A percentile compares a stretch with the other conserved stretches of the same genome.
Conservation (phyloP, 2,113 vertebrate genomes). For the Trachemys scripta region DNA sequence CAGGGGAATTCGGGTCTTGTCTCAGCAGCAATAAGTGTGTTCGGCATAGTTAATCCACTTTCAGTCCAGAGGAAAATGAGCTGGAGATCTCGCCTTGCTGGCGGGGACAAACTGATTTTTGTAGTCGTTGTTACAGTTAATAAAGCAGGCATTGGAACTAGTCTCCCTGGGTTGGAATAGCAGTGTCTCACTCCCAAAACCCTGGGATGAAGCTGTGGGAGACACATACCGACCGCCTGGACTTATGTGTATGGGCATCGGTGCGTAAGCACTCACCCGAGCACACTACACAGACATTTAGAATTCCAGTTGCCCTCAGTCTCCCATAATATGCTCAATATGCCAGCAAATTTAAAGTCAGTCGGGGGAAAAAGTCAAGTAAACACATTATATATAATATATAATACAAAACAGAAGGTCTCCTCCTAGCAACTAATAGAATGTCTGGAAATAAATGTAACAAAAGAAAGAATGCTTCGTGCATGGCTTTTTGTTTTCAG, state of each 20-base stretch:
- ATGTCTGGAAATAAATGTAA: neutral
- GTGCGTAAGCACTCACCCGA: neutral
- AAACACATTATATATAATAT: slow-evolving; percentile 21
- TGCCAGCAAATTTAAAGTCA: slow-evolving; percentile 64
- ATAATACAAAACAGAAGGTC: slow-evolving; percentile 50
- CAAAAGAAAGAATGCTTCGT: neutral
- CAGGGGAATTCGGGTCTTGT: neutral
- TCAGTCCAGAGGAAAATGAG: neutral
- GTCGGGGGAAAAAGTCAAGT: slow-evolving; percentile 52
- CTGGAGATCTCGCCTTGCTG: neutral
- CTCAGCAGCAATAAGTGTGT: neutral
- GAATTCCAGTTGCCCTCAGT: slow-evolving; percentile 23
- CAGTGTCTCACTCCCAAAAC: neutral
- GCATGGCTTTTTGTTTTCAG: slow-evolving; percentile 31
- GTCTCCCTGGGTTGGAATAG: too few species aligned
- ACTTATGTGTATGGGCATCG: neutral
- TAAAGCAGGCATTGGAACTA: neutral
- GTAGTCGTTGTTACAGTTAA: neutral
- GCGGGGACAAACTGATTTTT: neutral
- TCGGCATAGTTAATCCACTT: neutral
- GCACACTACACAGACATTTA: neutral
- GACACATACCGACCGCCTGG: too few species aligned
- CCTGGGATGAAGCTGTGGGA: neutral
- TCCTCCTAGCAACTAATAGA: neutral
- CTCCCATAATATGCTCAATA: slow-evolving; percentile 59